Evolutionary conservation across 2,113 vertebrate species (phyloP).

Genomic region (Struthidea cinerea): DNA sequence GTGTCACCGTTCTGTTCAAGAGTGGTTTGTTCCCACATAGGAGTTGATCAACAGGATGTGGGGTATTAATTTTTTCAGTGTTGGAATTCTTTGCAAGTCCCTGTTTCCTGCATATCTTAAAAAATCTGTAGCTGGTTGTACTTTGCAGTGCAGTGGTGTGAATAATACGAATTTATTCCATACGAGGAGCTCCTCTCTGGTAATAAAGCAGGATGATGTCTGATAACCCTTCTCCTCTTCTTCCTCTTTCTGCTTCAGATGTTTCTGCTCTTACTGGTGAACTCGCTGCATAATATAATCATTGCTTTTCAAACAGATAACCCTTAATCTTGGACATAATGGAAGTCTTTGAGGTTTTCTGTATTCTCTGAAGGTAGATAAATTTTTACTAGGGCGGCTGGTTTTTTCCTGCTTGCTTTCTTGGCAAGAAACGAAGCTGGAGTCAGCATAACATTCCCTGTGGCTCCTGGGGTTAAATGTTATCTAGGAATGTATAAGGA

Average conservation of each 20-base stretch:
- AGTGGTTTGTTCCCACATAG: neutral
- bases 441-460: neutral
- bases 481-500: neutral
- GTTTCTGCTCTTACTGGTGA: neutral
- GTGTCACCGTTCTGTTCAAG: neutral
- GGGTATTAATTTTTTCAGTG: neutral
- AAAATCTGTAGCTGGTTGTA: neutral
- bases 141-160: neutral
- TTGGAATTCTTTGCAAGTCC: neutral
- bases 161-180: neutral
- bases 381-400: neutral
- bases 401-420: neutral
- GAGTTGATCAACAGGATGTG: neutral
- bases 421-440: neutral
- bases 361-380: neutral
- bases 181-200: neutral
- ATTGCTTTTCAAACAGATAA: constrained; percentile 15
- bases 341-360: neutral
- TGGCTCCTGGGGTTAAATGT: constrained; percentile 11
- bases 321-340: constrained; percentile 5
- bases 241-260: neutral
- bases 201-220: neutral
- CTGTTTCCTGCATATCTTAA: neutral
- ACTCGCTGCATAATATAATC: neutral
- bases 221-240: neutral